Evolutionary conservation across 2,888 invertebrate species (phyloP), one percentile per base, ranked within the genome.

Genomic region (Hydrotaea diabolus): DNA sequence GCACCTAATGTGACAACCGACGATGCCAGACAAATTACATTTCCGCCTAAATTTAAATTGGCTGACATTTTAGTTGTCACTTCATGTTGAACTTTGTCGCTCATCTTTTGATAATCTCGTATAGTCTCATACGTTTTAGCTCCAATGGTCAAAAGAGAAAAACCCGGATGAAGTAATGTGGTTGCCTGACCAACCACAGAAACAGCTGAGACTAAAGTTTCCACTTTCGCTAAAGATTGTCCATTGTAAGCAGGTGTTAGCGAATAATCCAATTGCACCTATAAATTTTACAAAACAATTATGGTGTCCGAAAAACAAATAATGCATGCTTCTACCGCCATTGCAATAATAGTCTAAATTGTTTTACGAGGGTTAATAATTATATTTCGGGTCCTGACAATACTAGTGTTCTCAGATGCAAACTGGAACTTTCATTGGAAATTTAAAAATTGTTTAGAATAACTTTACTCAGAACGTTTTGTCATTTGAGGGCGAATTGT

Each of bases 221-320:
- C 82, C 13, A 74, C 19, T 36, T 11, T 69, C 5, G 39, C 59
- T 13, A 78, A 19, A 0, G 36, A 11, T 21, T 82, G 19, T 23
- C 19, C 15, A 55, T 23, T 19, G 74, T 62, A 77, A n/a, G 79
- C 57, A 0, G 91, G 90, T 4, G 92, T 90, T 8, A 77, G 8
- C 57, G 86, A 86, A 15, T 86, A 80, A 74, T 88, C 87, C 17
- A 92, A 73, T 19, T 86, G 62, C 4, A 92, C 88, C 66, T 87
- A 11, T 0, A 53, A 79, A 49, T 43, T 49, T 43, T 46, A 59
- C 2, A 31, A 31, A 31, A 31, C n/a, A n/a, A n/a, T n/a, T n/a
- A n/a, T n/a, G n/a, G n/a, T n/a, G n/a, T n/a, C n/a, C n/a, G n/a
- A n/a, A n/a, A n/a, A n/a, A n/a, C n/a, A n/a, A n/a, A n/a, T n/a